Evolutionary conservation across 1,140 invertebrate species (phyloP).

Genomic region (Drosophila kepulauana): DNA sequence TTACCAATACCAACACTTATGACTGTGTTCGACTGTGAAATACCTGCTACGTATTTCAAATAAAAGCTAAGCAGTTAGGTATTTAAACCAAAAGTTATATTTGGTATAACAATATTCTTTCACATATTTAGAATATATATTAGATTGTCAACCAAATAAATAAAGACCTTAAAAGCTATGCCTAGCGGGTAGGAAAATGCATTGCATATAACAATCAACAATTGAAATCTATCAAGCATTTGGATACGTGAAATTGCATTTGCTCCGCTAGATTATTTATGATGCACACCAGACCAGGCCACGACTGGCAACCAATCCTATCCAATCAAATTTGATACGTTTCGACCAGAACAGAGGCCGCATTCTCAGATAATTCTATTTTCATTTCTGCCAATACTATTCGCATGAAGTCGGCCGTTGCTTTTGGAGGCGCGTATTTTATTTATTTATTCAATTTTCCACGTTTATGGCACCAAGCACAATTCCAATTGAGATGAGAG

Average conservation of each 20-base stretch:
- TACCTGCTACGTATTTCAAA: too few relatives aligned
- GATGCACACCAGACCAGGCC: conserved; percentile 8
- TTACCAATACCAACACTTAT: not conserved
- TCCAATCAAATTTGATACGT: conserved; percentile 9
- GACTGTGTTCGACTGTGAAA: too few relatives aligned
- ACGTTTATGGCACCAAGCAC: conserved; percentile 24
- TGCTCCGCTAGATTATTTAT: conserved; percentile 5
- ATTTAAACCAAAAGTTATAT: too few relatives aligned
- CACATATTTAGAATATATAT: too few relatives aligned
- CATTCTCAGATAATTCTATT: conserved; percentile 33
- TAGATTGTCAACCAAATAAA: too few relatives aligned
- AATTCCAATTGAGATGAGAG: not conserved
- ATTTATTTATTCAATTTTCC: conserved; percentile 50
- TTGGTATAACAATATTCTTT: too few relatives aligned
- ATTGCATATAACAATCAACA: not conserved
- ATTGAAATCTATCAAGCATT: not conserved
- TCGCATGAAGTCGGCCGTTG: conserved; percentile 8
- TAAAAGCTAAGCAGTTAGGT: too few relatives aligned
- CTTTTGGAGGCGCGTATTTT: conserved; percentile 42
- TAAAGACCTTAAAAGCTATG: too few relatives aligned
- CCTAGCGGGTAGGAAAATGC: not conserved
- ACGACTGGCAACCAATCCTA: not conserved
- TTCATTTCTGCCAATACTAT: conserved; percentile 43
- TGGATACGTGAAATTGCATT: not conserved
- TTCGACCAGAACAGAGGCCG: conserved; percentile 22